Base-by-base conservation (phyloP, 2,888 invertebrate species). In the Neuroscelio doddi region DNA sequence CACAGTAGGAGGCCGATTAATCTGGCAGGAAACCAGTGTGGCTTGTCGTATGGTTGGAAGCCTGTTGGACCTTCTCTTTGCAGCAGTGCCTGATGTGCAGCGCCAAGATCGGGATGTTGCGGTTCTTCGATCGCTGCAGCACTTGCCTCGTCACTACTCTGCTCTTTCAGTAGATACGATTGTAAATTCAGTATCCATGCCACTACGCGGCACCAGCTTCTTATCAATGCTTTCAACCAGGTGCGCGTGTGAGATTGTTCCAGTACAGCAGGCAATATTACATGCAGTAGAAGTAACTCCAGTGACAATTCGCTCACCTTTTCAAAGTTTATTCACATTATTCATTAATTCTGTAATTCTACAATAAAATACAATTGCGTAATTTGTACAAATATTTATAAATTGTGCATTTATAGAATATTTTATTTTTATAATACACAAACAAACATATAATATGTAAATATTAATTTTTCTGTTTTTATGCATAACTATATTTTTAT, bases 231-330 rank as follows among this genome's bases (percentile, higher is more conserved):
- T 84, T 98, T 97, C 65, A 98, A 86, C 96, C 98, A 97, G 5
- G 93, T 92, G 4, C 97, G 89, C 0, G 97, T 97, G 83, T 98
- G 97, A 0, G 96, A 95, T 85, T 99, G 98, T 80, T 99, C 98
- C 59, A 99, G 87, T 32, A 99, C 87, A 0, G 98, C 97, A 0
- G 98, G 99, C 51, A 99, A 88, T 46, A 99, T 95, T 27, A 98
- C 95, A 88, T 97, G 97, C 38, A 97, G 86, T 10, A 97, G 85
- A 29, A 98, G 86, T 50, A 99, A 85, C 81, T 99, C 98, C 78
- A 99, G 86, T 12, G 97, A 97, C 5, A 98, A 86, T 85, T 98
- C 98, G 84, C 95, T 97, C 14, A 97, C 93, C 70, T 89, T 87
- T 5, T n/a, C n/a, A n/a, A n/a, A n/a, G n/a, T n/a, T n/a, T n/a